Evolutionary conservation across 2,888 invertebrate genomes (phyloP).

Genomic region (Drosophila sordidapex): DNA sequence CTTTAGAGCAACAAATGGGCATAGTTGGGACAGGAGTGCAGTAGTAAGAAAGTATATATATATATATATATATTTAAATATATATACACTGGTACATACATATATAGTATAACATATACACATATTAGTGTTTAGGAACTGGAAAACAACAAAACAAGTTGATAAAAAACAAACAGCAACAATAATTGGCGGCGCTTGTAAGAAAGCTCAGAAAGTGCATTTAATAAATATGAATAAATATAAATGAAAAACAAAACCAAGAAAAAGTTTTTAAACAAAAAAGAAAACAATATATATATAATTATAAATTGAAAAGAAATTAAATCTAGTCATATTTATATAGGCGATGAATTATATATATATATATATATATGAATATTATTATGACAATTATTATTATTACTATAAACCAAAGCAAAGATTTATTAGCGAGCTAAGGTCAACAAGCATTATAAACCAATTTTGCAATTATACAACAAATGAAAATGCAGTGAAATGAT

Average conservation of each 20-base stretch:
- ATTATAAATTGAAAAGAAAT: slow-evolving; percentile 36
- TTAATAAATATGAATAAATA: slow-evolving; percentile 70
- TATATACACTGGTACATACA: slow-evolving; percentile 35
- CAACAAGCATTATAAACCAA: slow-evolving; percentile 54
- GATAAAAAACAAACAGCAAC: slow-evolving; percentile 75
- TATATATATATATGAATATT: slow-evolving; percentile 49
- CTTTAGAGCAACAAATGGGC: slow-evolving; percentile 63
- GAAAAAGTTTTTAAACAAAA: slow-evolving; percentile 59
- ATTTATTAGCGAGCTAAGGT: slow-evolving; percentile 67
- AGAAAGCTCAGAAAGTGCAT: slow-evolving; percentile 84
- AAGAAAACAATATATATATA: slow-evolving; percentile 17
- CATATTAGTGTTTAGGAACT: slow-evolving; percentile 33
- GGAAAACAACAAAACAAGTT: slow-evolving; percentile 40
- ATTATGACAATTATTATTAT: slow-evolving; percentile 79
- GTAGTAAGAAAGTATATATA: slow-evolving; percentile 57
- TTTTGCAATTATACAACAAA: slow-evolving; percentile 62
- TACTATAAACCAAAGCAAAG: slow-evolving; percentile 59
- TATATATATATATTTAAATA: slow-evolving; percentile 52
- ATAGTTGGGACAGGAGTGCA: slow-evolving; percentile 54
- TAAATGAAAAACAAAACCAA: slow-evolving; percentile 40
- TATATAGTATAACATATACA: slow-evolving; percentile 39
- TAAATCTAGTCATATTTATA: slow-evolving; percentile 65
- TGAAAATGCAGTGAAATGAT: slow-evolving; percentile 19
- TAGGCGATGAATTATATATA: slow-evolving; percentile 59
- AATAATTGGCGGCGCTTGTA: slow-evolving; percentile 85